Evolutionary conservation across 2,888 invertebrate species (phyloP).

Genomic region (Drepana falcataria): DNA sequence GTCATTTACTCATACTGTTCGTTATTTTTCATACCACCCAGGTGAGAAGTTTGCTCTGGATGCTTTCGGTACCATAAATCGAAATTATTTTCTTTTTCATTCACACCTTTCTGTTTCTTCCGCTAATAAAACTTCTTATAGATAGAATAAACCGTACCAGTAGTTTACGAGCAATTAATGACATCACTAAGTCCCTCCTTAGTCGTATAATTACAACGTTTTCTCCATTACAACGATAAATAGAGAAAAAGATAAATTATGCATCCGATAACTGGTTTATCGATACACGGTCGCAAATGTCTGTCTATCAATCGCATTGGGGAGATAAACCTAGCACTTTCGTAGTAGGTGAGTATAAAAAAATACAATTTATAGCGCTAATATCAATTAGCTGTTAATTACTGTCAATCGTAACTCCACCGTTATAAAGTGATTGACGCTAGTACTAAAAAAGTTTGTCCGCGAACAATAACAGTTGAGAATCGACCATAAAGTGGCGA

Average conservation of each 20-base stretch:
- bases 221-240: background rate
- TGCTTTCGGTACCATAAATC: too few relatives aligned
- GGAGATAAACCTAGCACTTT: conserved; percentile 48
- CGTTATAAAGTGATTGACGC: conserved; percentile 60
- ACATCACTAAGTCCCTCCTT: too few relatives aligned
- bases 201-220: background rate
- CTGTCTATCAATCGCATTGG: conserved; percentile 14
- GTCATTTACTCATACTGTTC: too few relatives aligned
- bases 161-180: too few relatives aligned
- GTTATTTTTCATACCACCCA: too few relatives aligned
- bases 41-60: too few relatives aligned
- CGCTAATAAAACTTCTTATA: too few relatives aligned
- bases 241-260: background rate
- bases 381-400: conserved; percentile 73
- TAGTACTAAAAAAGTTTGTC: conserved; percentile 57
- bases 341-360: conserved; percentile 37
- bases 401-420: conserved; percentile 66
- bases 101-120: too few relatives aligned
- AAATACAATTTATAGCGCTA: conserved; percentile 52
- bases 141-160: too few relatives aligned
- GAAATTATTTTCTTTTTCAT: too few relatives aligned
- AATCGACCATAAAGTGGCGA: conserved; percentile 79
- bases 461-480: conserved; percentile 74
- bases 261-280: background rate
- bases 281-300: background rate